A percentile compares a stretch with the other conserved stretches of the same genome.
These are phyloP conservation scores for Coenobita brevimanus DNA, from an alignment of 1,140 invertebrate species.

Conservation along the genomic window DNA sequence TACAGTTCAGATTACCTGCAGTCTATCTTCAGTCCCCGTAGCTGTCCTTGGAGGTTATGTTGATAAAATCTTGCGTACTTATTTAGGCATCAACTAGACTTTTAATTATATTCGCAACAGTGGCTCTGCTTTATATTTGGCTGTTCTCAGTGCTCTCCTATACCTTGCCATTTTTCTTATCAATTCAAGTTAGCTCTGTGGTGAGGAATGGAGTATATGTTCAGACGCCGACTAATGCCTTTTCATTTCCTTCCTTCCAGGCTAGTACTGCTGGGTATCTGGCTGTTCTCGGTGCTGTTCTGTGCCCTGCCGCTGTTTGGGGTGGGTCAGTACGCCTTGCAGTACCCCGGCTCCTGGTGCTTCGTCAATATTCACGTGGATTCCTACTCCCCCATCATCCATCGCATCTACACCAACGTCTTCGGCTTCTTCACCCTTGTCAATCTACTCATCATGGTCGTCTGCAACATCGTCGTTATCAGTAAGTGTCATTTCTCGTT, in stretches of 20 bases:
- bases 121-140: slow-evolving; percentile 44
- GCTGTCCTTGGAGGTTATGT: too few relatives aligned
- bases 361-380: slow-evolving; percentile 54
- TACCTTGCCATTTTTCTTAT: slow-evolving; percentile 54
- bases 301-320: slow-evolving; percentile 57
- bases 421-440: slow-evolving; percentile 39
- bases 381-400: slow-evolving; percentile 7
- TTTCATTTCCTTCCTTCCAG: not conserved
- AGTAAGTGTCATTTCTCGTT: too few relatives aligned
- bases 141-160: slow-evolving; percentile 53
- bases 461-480: slow-evolving; percentile 55
- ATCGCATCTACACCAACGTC: slow-evolving; percentile 51
- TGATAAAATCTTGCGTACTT: too few relatives aligned
- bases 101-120: not conserved
- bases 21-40: too few relatives aligned
- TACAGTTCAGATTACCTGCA: too few relatives aligned
- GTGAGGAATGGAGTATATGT: too few relatives aligned
- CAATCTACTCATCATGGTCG: slow-evolving; percentile 50
- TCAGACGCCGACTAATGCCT: too few relatives aligned
- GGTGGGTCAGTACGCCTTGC: slow-evolving; percentile 48
- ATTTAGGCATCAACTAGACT: too few relatives aligned
- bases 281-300: slow-evolving; percentile 56
- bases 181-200: too few relatives aligned
- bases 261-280: slow-evolving; percentile 40
- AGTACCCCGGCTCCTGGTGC: slow-evolving; percentile 55